Evolutionary conservation across 53 echinoderm and acorn worm species (phyloP), one percentile per base, ranked within the genome.

Genomic region (Echinometra lucunter): DNA sequence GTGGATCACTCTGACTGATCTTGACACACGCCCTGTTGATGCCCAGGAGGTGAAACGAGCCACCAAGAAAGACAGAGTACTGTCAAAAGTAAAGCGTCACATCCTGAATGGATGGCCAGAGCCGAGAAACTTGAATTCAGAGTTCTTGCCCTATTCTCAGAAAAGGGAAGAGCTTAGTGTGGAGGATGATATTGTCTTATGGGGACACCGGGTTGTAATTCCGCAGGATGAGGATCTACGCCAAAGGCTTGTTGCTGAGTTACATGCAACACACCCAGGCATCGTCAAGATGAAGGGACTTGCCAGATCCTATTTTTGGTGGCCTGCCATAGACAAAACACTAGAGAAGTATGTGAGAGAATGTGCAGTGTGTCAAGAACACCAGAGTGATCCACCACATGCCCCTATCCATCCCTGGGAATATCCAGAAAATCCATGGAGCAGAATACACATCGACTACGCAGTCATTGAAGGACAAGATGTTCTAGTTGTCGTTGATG

Each of bases 221-320:
- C 94, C 91, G 3, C 13, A 74, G 89, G 94, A 94, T 44, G 21
- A 60, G n/a, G 90, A 92, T 6, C 16, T 88, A 42, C 88, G 88
- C 10, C 88, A 88, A 88, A 88, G 88, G n/a, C 53, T 88, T 6
- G n/a, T 55, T n/a, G 49, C 44, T 7, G 88, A 88, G 49, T 37
- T 82, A 4, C 67, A 67, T 67, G 28, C 72, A 11, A 95, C 96
- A 45, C 96, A 95, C 66, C 96, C 96, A 58, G 91, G 96, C 5
- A 96, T 95, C 7, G 94, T 96, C 8, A 96, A 95, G 74, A 96
- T 95, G 96, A 95, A 96, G 82, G 74, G 88, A 27, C 90, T 95
- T 0, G 92, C 96, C 28, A 63, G 96, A 16, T 96, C 96, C 9
- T 94, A 95, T 45, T 21, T 96, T 25, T 95, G 96, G 95, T 96